Base-by-base conservation (phyloP, 2,888 invertebrate species). In the Chalcosyrphus nemorum region DNA sequence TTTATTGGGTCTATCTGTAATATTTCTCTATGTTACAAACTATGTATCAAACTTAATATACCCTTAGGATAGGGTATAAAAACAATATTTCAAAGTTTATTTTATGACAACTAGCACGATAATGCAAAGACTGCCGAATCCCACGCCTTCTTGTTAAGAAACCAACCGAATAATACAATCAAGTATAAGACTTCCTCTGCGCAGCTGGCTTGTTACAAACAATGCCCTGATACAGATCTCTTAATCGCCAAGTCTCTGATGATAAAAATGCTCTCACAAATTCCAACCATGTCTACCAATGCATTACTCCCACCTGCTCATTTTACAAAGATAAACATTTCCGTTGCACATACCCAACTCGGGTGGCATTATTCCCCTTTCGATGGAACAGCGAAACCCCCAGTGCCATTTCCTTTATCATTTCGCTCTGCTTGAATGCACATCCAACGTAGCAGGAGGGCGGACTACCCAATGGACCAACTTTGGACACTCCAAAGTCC, bases 341-440 rank as follows among this genome's bases (percentile, higher is more conserved):
- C 75, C 75, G 57, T 47, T 65, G 29, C 24, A 13, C 35, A 43
- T 24, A 54, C 3, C 9, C 43, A 2, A 15, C 9, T 24, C 32
- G 11, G 11, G 3, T 29, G n/a, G 13, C 47, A 9, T 9, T 27
- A 38, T 65, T 65, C 38, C 15, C 7, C 21, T 56, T 19, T 13
- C 24, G n/a, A 13, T 24, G 35, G 6, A 38, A 13, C 41, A 38
- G n/a, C 4, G 5, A 54, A 29, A 21, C 19, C 35, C 27, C 24
- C 29, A 24, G 29, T 27, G 13, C 45, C 45, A 54, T 43, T 81
- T 81, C 71, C 59, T 77, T 59, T 65, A 59, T 59, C 65, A 32
- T 11, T 21, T 11, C 27, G 24, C 11, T 43, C 41, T 27, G 63
- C 41, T 63, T 65, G 41, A 81, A 65, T 81, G 65, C 50, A 4